Base-by-base conservation (phyloP, 2,888 invertebrate genomes). In the Metellina segmentata region DNA sequence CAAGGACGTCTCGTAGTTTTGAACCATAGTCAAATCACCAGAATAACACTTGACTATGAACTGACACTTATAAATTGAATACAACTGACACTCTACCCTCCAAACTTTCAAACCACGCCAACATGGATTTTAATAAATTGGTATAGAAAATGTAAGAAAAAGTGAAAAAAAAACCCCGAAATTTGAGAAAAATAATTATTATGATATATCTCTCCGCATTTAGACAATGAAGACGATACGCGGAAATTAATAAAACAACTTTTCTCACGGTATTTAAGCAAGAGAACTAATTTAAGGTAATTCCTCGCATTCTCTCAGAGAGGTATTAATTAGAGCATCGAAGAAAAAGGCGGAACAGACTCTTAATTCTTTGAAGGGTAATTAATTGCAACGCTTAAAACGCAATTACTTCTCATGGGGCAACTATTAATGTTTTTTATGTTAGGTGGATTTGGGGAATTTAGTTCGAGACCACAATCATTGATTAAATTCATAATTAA, bases 231-330 rank as follows among this genome's bases (percentile, higher is more conserved):
- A 61, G 61, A 61, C 61, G 9, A 61, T 61, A 78, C n/a, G 51
- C 75, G 52, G 16, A 6, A 51, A 51, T 51, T 51, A 52, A 78
- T 52, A 78, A 19, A n/a, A 19, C 9, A 52, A 52, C 52, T 52
- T 78, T 78, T 78, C 78, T 78, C 16, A 61, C 61, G 61, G 61
- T 34, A 16, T 34, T 20, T 69, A 61, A 61, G 20, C 61, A 13
- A 53, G 61, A 53, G 61, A 79, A 79, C 79, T 79, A 79, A 79
- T 79, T 79, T 53, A 61, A 69, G 79, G 20, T 79, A 69, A 79
- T 79, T 79, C 79, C 79, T n/a, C 53, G 20, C n/a, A 79, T 79
- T 79, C 16, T 79, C 53, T 11, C 49, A 16, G 53, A 11, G 53
- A 13, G 61, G 79, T 20, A 79, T 79, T 79, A 79, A 79, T 79